Evolutionary conservation across 2,797 vertebrate species (phyloP).

Genomic region (Sebastes steindachneri): DNA sequence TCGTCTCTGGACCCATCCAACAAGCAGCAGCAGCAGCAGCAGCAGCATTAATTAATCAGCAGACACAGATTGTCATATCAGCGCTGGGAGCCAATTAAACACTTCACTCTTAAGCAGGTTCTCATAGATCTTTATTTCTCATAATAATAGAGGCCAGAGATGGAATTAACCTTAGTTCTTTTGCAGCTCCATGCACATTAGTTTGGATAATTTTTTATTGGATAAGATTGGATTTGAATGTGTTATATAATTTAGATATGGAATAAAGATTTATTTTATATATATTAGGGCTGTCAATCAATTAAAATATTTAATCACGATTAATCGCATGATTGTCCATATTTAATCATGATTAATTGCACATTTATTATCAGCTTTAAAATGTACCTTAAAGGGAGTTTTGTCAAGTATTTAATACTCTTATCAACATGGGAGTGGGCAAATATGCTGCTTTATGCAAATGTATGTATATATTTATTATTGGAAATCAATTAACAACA

Average conservation of each 20-base stretch:
- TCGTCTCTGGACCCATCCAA: constrained; percentile 48
- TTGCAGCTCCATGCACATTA: neutral
- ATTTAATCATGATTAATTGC: no score
- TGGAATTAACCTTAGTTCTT: neutral
- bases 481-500: no score
- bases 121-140: constrained; percentile 24
- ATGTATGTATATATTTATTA: no score
- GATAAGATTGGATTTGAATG: constrained; percentile 6
- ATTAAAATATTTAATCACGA: no score
- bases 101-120: constrained; percentile 24
- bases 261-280: neutral
- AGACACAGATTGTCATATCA: constrained; percentile 54
- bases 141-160: constrained; percentile 6
- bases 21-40: constrained; percentile 31
- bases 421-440: no score
- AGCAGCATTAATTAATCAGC: constrained; percentile 62
- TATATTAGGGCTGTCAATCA: neutral
- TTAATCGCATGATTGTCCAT: no score
- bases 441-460: no score
- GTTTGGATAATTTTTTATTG: neutral
- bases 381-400: no score
- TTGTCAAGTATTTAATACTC: no score
- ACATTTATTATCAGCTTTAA: no score
- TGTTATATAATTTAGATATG: constrained; percentile 5
- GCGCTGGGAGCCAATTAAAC: constrained; percentile 57